A percentile compares a stretch with the other conserved stretches of the same genome.
Conservation (phyloP, 2,797 vertebrate species). For the Martes flavigula region DNA sequence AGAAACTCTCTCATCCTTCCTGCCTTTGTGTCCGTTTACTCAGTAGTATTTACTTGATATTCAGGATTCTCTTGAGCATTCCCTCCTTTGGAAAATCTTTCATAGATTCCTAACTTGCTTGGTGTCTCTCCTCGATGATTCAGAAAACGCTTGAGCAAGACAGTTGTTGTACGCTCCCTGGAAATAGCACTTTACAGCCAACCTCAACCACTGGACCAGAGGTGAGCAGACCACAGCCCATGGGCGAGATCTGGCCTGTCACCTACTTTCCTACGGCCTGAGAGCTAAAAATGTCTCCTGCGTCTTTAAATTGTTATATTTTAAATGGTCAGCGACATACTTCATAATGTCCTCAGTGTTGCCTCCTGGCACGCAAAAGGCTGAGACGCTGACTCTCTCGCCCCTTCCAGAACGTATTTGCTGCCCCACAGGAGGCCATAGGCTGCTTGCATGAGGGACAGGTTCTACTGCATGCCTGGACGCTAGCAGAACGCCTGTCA, state of each 20-base stretch:
- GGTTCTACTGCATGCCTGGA: neutral
- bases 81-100: neutral
- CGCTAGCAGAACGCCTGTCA: fast-evolving
- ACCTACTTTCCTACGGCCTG: neutral
- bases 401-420: neutral
- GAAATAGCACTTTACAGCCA: neutral
- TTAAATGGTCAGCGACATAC: neutral
- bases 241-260: neutral
- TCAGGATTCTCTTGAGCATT: neutral
- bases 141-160: neutral
- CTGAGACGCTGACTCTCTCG: neutral
- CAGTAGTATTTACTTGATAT: neutral
- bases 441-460: neutral
- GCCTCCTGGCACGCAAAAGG: neutral
- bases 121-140: neutral
- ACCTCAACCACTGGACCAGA: neutral
- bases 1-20: neutral
- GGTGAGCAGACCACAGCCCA: neutral
- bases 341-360: neutral
- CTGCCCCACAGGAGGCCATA: fast-evolving
- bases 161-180: too few species aligned
- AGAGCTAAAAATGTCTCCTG: neutral
- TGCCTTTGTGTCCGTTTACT: neutral
- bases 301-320: neutral
- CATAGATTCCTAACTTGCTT: neutral